These are phyloP conservation scores for Pseudomyrmex sp. DNA, from an alignment of 1,140 invertebrate species.

Conservation along the genomic window DNA sequence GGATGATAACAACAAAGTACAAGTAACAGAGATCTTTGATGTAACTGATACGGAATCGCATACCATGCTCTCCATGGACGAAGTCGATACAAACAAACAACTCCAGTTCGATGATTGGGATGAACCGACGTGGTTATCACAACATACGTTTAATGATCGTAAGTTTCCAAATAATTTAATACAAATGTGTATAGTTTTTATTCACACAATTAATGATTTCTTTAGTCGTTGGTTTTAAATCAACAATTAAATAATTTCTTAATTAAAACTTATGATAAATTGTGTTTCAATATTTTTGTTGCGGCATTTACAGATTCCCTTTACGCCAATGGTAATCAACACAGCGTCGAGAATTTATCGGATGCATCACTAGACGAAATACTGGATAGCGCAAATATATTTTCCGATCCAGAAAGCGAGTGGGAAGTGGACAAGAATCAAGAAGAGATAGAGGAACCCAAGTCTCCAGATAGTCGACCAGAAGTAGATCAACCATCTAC, in stretches of 20 bases:
- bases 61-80: slow-evolving; percentile 81
- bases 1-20: slow-evolving; percentile 93
- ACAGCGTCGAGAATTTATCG: slow-evolving; percentile 80
- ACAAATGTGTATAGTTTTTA: too few species aligned
- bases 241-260: neutral
- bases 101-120: slow-evolving; percentile 86
- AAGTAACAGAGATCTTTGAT: slow-evolving; percentile 95
- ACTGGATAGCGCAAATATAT: slow-evolving; percentile 83
- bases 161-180: slow-evolving; percentile 35
- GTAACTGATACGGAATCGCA: slow-evolving; percentile 89
- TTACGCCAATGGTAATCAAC: slow-evolving; percentile 68
- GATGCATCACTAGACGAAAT: slow-evolving; percentile 83
- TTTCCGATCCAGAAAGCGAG: slow-evolving; percentile 87
- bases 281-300: slow-evolving; percentile 26
- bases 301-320: slow-evolving; percentile 66
- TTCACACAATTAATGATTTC: too few species aligned
- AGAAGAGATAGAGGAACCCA: slow-evolving; percentile 49
- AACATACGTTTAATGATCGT: slow-evolving; percentile 78
- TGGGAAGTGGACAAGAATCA: slow-evolving; percentile 84
- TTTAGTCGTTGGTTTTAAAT: too few species aligned
- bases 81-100: slow-evolving; percentile 83
- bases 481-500: slow-evolving; percentile 84
- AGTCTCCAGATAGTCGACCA: slow-evolving; percentile 78
- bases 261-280: neutral
- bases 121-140: slow-evolving; percentile 82